These are phyloP conservation scores for Herpailurus yagouaroundi DNA, from an alignment of 2,113 vertebrate species.

Conservation along the genomic window DNA sequence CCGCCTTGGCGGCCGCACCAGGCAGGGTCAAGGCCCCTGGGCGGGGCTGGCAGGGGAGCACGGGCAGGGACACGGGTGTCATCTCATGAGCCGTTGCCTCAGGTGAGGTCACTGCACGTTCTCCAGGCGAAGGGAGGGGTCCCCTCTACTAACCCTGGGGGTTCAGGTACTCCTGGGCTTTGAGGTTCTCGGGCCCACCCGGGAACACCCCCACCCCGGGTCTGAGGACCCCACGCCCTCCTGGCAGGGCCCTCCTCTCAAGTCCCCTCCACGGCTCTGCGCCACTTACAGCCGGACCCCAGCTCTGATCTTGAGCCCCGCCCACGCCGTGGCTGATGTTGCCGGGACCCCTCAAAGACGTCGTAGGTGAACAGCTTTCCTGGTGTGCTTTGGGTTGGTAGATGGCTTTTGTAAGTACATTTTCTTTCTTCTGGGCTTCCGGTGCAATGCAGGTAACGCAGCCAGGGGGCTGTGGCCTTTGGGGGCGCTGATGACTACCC, in stretches of 20 bases:
- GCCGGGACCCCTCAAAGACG: no score
- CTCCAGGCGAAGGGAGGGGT: neutral
- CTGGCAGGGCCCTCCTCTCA: neutral
- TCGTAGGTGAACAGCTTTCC: neutral
- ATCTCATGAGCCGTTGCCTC: no score
- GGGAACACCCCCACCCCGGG: neutral
- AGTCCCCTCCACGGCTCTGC: neutral
- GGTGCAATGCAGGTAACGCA: accelerated
- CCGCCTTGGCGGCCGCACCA: no score
- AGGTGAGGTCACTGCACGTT: neutral
- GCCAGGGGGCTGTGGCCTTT: neutral
- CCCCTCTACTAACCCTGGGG: neutral
- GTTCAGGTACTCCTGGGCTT: neutral
- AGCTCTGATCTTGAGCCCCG: neutral
- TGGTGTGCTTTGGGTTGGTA: no score
- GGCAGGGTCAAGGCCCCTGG: neutral
- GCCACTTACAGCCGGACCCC: no score
- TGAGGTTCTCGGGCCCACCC: neutral
- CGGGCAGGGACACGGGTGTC: no score
- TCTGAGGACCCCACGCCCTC: neutral
- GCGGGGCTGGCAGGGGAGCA: no score
- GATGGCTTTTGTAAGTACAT: neutral
- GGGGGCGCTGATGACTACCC: no score
- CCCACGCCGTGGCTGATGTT: neutral
- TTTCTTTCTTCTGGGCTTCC: neutral